Evolutionary conservation across 2,797 vertebrate genomes (phyloP), one percentile per base, ranked within the genome.

Genomic region (Liparis tanakae): DNA sequence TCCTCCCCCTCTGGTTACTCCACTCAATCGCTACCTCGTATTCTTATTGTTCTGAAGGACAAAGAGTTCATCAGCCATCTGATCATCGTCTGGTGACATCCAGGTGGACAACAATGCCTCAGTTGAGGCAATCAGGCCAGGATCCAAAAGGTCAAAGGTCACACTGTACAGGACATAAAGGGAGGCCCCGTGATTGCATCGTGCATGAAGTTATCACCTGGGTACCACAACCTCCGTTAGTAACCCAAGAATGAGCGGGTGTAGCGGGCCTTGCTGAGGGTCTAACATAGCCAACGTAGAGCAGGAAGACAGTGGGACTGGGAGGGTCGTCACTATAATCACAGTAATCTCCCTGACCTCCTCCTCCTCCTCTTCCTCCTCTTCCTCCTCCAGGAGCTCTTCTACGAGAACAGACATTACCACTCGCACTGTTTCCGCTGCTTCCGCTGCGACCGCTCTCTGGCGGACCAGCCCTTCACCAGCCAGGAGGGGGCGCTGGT

Each of bases 401-500:
- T 96, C 91, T 99, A 98, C 0, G 96, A 99, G 88, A 93, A 98
- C 76, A 94, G 95, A 18, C 95, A 97, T 50, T 99, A 97, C 92
- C 98, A 99, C 0, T 96, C 97, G 78, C 94, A 97, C 74, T 99
- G 98, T 85, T 98, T 99, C 70, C 96, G 96, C 2, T 99, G 98
- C 88, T 96, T 96, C 93, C 97, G 95, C 89, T 99, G 98, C 3
- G 95, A 97, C 48, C 96, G 96, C 68, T 97, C 97, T 0, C 93
- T 99, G 80, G 97, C 97, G 0, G 96, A 97, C 0, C 96, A 98
- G 83, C 96, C 98, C 0, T 99, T 99, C 93, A 98, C 96, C 81
- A 96, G 95, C 87, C 97, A 97, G 89, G 96, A 95, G 1, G 93
- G 94, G 1, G 94, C 94, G 58, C 94, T 99, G 86, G 94, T 99